Percentiles rank a stretch among this genome's conserved stretches.
Evolutionary conservation across 2,888 invertebrate species (phyloP).

Genomic region (Toxonevra muliebris): DNA sequence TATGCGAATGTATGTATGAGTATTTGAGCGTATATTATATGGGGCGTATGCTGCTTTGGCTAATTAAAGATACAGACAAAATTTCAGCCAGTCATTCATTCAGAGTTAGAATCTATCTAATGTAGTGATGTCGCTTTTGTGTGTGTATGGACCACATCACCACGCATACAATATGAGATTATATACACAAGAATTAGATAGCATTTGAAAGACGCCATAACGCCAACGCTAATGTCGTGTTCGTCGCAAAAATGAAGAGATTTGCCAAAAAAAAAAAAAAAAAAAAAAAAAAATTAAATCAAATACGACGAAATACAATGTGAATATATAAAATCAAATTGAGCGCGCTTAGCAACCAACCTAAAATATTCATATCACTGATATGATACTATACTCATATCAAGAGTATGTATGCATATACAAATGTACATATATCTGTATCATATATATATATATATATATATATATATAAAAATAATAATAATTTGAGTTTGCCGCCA

Average conservation of each 20-base stretch:
- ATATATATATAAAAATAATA: background rate
- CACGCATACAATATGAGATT: no score
- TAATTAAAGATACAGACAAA: background rate
- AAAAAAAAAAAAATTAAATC: background rate
- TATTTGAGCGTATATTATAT: background rate
- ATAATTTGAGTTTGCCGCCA: conserved; percentile 6
- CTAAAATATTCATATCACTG: background rate
- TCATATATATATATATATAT: background rate
- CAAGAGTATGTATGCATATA: background rate
- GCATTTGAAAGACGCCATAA: background rate
- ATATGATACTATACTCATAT: background rate
- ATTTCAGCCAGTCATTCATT: background rate
- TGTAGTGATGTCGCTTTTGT: no score
- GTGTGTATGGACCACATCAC: no score
- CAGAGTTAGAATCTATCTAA: no score
- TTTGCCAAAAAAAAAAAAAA: background rate
- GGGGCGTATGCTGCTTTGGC: background rate
- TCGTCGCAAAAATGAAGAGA: background rate
- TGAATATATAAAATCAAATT: background rate
- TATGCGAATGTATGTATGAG: no score
- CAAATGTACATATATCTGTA: background rate
- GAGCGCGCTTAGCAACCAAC: background rate
- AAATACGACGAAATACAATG: background rate
- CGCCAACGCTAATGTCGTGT: background rate
- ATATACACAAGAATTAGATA: no score